Percentiles rank a stretch among this genome's conserved stretches.
Conservation (phyloP, 2,797 vertebrate species). For the Acanthurus tractus region DNA sequence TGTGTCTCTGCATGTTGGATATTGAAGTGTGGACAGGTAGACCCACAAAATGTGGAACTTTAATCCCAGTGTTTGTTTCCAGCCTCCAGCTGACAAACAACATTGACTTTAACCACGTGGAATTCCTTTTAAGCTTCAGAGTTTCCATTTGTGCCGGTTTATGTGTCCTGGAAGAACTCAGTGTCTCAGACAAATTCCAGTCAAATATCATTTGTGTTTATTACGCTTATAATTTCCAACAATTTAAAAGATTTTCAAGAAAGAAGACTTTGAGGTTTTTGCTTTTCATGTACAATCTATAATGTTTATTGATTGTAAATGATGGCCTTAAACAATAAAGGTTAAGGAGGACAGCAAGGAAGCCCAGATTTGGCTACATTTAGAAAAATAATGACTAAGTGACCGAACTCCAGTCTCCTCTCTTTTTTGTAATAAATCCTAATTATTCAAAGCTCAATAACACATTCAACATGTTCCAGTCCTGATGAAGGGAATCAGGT, state of each 20-base stretch:
- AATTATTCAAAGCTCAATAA: conserved; percentile 15
- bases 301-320: no score
- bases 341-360: not conserved
- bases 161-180: no score
- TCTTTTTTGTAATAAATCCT: not conserved
- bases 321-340: not conserved
- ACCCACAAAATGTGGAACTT: not conserved
- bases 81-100: not conserved
- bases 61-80: not conserved
- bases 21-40: not conserved
- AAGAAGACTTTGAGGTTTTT: not conserved
- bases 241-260: no score
- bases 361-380: not conserved
- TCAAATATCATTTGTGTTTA: no score
- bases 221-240: no score
- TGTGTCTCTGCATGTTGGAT: not conserved
- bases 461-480: not conserved
- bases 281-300: no score
- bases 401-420: not conserved
- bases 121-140: no score
- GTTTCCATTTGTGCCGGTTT: no score
- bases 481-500: conserved; percentile 8
- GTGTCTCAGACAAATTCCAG: no score
- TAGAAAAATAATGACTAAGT: not conserved
- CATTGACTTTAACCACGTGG: no score